Evolutionary conservation across 2,888 invertebrate species (phyloP).

Genomic region (Nomada lathburiana): DNA sequence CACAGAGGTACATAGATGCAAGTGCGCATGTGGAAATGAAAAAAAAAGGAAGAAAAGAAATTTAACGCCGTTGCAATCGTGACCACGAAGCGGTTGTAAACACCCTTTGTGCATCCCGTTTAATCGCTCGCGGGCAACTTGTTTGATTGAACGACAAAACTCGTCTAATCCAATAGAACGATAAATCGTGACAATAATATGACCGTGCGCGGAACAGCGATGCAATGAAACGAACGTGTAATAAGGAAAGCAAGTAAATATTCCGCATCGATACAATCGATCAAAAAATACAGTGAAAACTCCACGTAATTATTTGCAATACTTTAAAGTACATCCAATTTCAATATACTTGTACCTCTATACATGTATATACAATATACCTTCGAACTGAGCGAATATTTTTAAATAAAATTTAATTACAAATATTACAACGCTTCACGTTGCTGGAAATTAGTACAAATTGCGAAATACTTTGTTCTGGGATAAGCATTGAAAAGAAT

Average conservation of each 20-base stretch:
- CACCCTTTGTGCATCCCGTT: slow-evolving; percentile 20
- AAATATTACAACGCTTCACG: too few relatives aligned
- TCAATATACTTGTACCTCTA: too few relatives aligned
- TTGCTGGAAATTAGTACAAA: too few relatives aligned
- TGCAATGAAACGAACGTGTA: slow-evolving; percentile 1
- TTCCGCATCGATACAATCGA: neutral
- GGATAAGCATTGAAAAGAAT: neutral
- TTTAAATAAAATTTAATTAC: too few relatives aligned
- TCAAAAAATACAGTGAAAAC: neutral
- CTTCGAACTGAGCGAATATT: too few relatives aligned
- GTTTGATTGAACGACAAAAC: slow-evolving; percentile 38
- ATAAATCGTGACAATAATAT: slow-evolving; percentile 21
- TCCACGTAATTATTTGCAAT: too few relatives aligned
- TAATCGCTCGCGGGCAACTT: slow-evolving; percentile 26
- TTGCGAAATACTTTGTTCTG: too few relatives aligned
- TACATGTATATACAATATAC: too few relatives aligned
- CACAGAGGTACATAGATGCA: neutral
- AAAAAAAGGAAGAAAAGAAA: slow-evolving; percentile 11
- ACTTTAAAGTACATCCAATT: too few relatives aligned
- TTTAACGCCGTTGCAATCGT: neutral
- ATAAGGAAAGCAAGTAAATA: slow-evolving; percentile 15
- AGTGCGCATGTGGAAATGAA: slow-evolving; percentile 4
- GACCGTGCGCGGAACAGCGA: neutral
- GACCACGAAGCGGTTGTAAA: slow-evolving; percentile 24
- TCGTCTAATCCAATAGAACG: slow-evolving; percentile 29